Evolutionary conservation across 2,888 invertebrate species (phyloP), one percentile per base, ranked within the genome.

Genomic region (Capitulum mitella): DNA sequence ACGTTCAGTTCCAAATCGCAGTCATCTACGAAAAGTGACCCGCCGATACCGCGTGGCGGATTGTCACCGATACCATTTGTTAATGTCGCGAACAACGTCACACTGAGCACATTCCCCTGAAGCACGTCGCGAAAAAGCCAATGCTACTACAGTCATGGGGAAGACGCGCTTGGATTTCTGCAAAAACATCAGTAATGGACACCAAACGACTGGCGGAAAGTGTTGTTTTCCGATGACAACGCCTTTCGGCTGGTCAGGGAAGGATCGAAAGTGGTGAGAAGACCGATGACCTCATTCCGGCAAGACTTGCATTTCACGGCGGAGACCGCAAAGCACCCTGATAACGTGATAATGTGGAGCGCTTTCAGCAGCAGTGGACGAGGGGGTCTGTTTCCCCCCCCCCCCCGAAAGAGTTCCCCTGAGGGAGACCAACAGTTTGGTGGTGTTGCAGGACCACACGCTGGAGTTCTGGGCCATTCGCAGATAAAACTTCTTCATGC

Each of bases 221-320:
- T 14, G 19, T 22, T 54, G 54, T 54, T 54, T 26, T 54, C 54
- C 26, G 54, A 54, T 54, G 54, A 54, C 6, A 79, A 77, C 77
- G 78, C 77, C 26, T 79, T 79, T 40, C 43, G 75, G 34, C 29
- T 79, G 22, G 22, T 78, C 75, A 75, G 75, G 54, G 70, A 51
- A 37, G 29, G 51, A 12, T 79, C 77, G 19, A 77, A 48, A 48
- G 77, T 54, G 34, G 79, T 78, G n/a, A 16, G 78, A 32, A n/a
- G 77, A 43, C 78, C 78, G 12, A 26, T 22, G 2, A 3, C 16
- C 26, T 48, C 32, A 5, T 43, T 16, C 14, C 48, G 78, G 5
- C 61, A 79, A n/a, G 76, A 79, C 58, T 77, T 37, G 6, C 43
- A 76, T 54, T 79, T 70, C 77, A 79, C 78, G 8, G 78, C 78